These are phyloP conservation scores for Sphaerophoria taeniata DNA, from an alignment of 2,888 invertebrate species.

Conservation along the genomic window DNA sequence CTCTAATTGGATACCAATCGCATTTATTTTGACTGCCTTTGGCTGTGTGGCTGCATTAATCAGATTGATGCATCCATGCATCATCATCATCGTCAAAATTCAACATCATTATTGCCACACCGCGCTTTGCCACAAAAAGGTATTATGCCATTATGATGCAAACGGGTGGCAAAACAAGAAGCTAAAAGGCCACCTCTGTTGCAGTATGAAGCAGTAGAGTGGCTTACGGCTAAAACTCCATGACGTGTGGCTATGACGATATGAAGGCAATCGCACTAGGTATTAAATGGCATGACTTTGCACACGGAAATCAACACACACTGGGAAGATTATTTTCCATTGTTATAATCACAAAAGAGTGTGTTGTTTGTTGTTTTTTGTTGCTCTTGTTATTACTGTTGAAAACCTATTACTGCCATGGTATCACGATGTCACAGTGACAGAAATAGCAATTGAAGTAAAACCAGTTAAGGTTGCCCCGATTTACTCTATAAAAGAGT, in stretches of 20 bases:
- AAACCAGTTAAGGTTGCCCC: conserved; percentile 44
- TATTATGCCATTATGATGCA: not conserved
- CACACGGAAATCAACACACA: conserved; percentile 67
- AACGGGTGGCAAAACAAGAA: conserved; percentile 44
- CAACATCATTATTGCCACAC: conserved; percentile 14
- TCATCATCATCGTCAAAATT: conserved; percentile 47
- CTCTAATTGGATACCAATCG: conserved; percentile 60
- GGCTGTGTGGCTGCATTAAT: conserved; percentile 18
- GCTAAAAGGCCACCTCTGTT: not conserved
- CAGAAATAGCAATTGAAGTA: conserved; percentile 22
- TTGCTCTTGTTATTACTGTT: conserved; percentile 23
- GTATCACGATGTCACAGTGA: conserved; percentile 25
- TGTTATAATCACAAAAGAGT: conserved; percentile 32
- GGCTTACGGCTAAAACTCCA: conserved; percentile 6
- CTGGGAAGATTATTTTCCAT: conserved; percentile 27
- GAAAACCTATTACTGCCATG: conserved; percentile 19
- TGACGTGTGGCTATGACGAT: conserved; percentile 23
- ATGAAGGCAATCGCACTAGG: conserved; percentile 36
- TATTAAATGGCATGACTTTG: conserved; percentile 68
- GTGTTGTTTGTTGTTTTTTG: conserved; percentile 24
- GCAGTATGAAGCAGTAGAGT: not conserved
- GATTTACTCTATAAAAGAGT: conserved; percentile 26
- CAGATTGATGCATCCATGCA: conserved; percentile 53
- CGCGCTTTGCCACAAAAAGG: not conserved
- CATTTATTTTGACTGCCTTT: conserved; percentile 30